A percentile compares a stretch with the other conserved stretches of the same genome.
These are phyloP conservation scores for Otocyon megalotis DNA, from an alignment of 2,113 vertebrate genomes.

Conservation along the genomic window DNA sequence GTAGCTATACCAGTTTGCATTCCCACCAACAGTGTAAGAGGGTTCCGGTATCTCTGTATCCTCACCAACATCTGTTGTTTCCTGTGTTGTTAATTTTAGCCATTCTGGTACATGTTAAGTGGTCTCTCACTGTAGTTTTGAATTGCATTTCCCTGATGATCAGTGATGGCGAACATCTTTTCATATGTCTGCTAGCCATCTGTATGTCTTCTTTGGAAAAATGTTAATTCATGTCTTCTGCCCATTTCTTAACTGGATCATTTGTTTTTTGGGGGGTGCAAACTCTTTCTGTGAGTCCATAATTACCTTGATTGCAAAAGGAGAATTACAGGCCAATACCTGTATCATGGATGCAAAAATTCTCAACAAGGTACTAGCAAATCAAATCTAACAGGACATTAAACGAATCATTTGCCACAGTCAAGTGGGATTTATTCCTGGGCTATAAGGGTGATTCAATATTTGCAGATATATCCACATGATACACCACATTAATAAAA, in stretches of 20 bases:
- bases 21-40: neutral
- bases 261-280: neutral
- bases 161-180: neutral
- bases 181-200: neutral
- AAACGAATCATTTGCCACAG: too few relatives aligned
- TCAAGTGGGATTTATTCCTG: too few relatives aligned
- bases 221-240: neutral
- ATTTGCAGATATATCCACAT: too few relatives aligned
- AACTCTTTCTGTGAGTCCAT: too few relatives aligned
- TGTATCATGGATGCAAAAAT: too few relatives aligned
- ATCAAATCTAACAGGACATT: too few relatives aligned
- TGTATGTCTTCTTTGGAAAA: neutral
- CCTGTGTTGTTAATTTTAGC: neutral
- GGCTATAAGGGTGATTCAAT: too few relatives aligned
- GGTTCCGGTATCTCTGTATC: neutral
- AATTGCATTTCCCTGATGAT: neutral
- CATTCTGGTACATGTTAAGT: neutral
- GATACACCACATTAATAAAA: too few relatives aligned
- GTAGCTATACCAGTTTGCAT: neutral
- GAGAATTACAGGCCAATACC: too few relatives aligned
- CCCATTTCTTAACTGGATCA: neutral
- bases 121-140: neutral
- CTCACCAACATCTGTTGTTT: neutral
- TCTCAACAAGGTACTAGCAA: too few relatives aligned
- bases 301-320: too few relatives aligned